Conservation (phyloP, 37 sponge, comb jelly and placozoan genomes). For the Sycon ciliatum region DNA sequence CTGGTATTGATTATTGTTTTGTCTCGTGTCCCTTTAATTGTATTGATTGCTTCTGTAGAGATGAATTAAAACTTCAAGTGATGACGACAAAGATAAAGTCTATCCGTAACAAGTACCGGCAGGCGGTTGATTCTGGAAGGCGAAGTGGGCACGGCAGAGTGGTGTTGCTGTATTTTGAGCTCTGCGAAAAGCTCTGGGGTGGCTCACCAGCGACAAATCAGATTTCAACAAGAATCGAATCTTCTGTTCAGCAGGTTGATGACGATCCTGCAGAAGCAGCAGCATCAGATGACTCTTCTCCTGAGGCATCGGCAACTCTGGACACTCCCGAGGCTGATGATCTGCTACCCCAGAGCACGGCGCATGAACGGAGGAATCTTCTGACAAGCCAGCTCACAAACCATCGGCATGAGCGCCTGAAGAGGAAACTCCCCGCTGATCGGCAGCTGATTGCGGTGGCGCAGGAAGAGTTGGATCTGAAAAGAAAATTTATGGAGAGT, state of each 20-base stretch:
- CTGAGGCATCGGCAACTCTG: not conserved
- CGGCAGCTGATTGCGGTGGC: not conserved
- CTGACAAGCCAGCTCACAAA: not conserved
- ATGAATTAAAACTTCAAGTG: too few relatives aligned
- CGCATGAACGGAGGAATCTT: not conserved
- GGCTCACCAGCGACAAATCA: constrained; percentile 13
- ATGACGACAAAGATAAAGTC: too few relatives aligned
- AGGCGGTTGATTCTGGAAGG: too few relatives aligned
- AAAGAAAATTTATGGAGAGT: too few relatives aligned
- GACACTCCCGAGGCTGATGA: too few relatives aligned
- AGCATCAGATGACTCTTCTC: not conserved
- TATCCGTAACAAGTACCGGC: too few relatives aligned
- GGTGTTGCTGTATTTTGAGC: not conserved
- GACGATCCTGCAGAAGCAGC: not conserved
- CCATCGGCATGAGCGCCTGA: not conserved
- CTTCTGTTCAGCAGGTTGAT: not conserved
- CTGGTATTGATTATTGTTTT: too few relatives aligned
- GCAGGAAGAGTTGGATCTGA: too few relatives aligned
- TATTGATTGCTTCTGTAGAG: too few relatives aligned
- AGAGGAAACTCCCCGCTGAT: not conserved
- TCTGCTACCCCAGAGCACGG: too few relatives aligned
- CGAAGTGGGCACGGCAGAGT: constrained; percentile 22
- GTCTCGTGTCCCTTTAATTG: too few relatives aligned
- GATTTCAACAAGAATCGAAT: too few relatives aligned
- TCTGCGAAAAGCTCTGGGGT: constrained; percentile 16